phyloP scores from a whole-genome alignment of 2,797 vertebrate species.

The Hydrolagus colliei region DNA sequence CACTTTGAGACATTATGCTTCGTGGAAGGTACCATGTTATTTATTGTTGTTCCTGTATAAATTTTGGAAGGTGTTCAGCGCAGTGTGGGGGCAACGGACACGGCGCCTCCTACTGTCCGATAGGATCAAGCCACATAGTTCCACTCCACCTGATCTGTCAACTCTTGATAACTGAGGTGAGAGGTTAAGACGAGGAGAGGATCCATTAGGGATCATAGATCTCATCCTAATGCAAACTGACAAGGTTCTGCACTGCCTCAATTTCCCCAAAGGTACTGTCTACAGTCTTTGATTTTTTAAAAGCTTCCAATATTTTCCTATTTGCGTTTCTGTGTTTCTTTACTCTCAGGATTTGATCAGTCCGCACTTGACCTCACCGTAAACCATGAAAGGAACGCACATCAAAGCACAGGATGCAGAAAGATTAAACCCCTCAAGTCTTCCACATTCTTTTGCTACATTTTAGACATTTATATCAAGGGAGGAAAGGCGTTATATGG shows the following conservation, averaged over 20 bases:
- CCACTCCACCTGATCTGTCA: neutral
- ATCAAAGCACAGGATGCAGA: neutral
- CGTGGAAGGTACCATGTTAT: neutral
- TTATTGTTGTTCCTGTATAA: neutral
- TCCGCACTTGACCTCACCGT: neutral
- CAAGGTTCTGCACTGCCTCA: neutral
- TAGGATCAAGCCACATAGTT: neutral
- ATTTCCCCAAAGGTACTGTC: slow-evolving; percentile 3
- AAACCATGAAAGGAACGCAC: neutral
- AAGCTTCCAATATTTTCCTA: slow-evolving; percentile 14
- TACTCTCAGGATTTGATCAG: neutral
- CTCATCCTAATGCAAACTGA: slow-evolving; percentile 1
- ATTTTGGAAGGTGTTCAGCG: no score
- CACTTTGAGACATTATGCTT: no score
- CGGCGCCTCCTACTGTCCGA: neutral
- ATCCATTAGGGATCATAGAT: neutral
- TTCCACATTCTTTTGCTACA: neutral
- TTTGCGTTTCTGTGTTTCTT: neutral
- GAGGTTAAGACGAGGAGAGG: neutral
- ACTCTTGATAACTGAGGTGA: neutral
- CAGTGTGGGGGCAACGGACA: no score
- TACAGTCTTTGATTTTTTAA: slow-evolving; percentile 4
- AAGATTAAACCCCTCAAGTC: neutral
- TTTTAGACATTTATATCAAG: neutral
- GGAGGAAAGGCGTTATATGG: neutral